phyloP scores from a whole-genome alignment of 2,797 vertebrate species.

The Iguana delicatissima region DNA sequence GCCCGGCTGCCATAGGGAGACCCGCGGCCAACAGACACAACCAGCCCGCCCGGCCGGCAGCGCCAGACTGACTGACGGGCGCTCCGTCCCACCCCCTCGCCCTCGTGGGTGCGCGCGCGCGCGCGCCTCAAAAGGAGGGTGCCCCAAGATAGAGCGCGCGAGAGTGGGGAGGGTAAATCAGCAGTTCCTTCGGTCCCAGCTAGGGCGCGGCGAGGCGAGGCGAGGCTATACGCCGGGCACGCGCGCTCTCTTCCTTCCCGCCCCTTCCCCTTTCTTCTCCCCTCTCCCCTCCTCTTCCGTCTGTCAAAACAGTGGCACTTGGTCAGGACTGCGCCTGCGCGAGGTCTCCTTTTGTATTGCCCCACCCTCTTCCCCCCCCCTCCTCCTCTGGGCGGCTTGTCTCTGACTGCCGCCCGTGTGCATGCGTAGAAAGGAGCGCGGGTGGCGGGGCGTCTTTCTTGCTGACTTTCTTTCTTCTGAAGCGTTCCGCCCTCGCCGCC shows the following conservation, averaged over 20 bases:
- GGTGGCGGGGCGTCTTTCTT: too few species aligned
- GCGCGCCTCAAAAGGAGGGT: too few species aligned
- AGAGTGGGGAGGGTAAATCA: background rate
- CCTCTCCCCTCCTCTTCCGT: background rate
- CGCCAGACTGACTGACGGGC: constrained; percentile 62
- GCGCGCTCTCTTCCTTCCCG: background rate
- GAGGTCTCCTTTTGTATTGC: background rate
- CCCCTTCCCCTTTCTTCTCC: too few species aligned
- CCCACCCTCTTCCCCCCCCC: background rate
- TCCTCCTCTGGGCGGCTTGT: background rate
- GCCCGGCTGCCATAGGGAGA: constrained; percentile 59
- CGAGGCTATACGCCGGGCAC: background rate
- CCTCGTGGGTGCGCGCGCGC: background rate
- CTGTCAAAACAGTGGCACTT: constrained; percentile 1
- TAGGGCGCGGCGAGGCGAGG: background rate
- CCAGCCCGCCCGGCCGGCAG: constrained; percentile 53
- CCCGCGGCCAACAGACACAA: constrained; percentile 37
- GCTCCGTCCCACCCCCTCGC: background rate
- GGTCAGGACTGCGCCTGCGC: background rate
- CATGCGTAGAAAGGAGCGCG: too few species aligned
- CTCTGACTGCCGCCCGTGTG: too few species aligned
- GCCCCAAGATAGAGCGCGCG: background rate
- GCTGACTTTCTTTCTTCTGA: too few species aligned
- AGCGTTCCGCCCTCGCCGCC: too few species aligned
- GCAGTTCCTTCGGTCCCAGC: too few species aligned